Evolutionary conservation across 2,113 vertebrate genomes (phyloP), one percentile per base, ranked within the genome.

Genomic region (Eupsittula cactorum): DNA sequence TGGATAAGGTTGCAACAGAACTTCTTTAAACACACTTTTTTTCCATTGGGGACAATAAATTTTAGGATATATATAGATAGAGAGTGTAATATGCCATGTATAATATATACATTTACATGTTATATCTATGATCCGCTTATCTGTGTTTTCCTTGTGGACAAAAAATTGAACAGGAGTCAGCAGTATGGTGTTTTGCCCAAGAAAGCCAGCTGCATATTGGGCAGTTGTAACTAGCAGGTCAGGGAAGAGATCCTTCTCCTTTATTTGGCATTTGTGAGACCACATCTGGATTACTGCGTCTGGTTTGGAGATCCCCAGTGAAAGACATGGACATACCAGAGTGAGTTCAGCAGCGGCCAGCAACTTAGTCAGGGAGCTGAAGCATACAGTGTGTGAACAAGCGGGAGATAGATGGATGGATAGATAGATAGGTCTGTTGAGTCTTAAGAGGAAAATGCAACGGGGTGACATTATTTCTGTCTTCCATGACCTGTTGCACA

Each of bases 1-100:
- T 64, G 86, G 77, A 64, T 95, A 86, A 82, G 33, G 33, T 47
- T 96, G 77, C 69, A 91, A 79, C 7, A 91, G 64, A 93, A 82
- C 55, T 75, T 71, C 74, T 91, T 88, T 23, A 92, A 85, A 78
- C 68, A 50, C 69, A 59, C 16, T 88, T 75, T 68, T 35, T 41
- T 90, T 93, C 74, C 44, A 3, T 28, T 69, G 57, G 83, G 77
- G 6, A 92, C 53, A 64, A 87, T 91, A 73, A 94, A 88, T 49
- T 77, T 81, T 65, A 91, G 69, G 47, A 65, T 84, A 78, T 68
- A 75, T 81, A 88, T 42, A 85, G 63, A 63, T 62, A 69, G 10
- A 88, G 47, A 41, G 62, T 49, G 39, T 39, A 93, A 80, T n/a
- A 65, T 62, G 20, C 17, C 63, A 39, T 53, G 46, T 63, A 52